Base-by-base conservation (phyloP, 2,113 vertebrate genomes). In the Chaetorhynchus papuensis region DNA sequence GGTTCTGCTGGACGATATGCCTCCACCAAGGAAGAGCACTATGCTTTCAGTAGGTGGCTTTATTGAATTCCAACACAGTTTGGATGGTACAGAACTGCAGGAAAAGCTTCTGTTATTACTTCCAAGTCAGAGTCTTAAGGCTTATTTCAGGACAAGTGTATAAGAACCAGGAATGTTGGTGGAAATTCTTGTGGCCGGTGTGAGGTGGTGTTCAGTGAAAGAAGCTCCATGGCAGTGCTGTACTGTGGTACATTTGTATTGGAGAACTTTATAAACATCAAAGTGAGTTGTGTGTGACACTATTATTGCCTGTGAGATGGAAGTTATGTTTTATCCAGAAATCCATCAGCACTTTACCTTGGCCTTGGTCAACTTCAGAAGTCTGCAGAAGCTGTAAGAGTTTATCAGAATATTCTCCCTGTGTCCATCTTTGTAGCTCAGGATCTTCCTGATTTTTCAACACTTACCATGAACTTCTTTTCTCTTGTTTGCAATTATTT, bases 231-330 rank as follows among this genome's bases (percentile, higher is more conserved):
- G 15, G 31, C 30, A 23, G 30, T 19, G 5, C 31, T 83, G 12
- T 24, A 2, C 9, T 42, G 10, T 57, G 56, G 16, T 49, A 4
- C 33, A 12, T 68, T 23, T 68, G 12, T 64, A 9, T 16, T 3
- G 1, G 28, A 27, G 59, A 60, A 13, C 20, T 71, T 86, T 1
- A 4, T 64, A 61, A 63, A 45, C 33, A n/a, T 87, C 22, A 6
- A 6, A 66, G 17, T 42, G 70, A 76, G 22, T 56, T 76, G 35
- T 42, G 41, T 60, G 21, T 70, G 64, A 50, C 23, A 8, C 39
- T 22, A 5, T 42, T 47, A 24, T 50, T 1, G 0, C 10, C 0
- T 13, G 3, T 12, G 15, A 84, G 28, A 21, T 93, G 37, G 31
- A 65, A 64, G 15, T 37, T 61, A 2, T 2, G 3, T 45, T 81